phyloP scores from a whole-genome alignment of 2,888 invertebrate genomes.

The Melanostoma mellinum region DNA sequence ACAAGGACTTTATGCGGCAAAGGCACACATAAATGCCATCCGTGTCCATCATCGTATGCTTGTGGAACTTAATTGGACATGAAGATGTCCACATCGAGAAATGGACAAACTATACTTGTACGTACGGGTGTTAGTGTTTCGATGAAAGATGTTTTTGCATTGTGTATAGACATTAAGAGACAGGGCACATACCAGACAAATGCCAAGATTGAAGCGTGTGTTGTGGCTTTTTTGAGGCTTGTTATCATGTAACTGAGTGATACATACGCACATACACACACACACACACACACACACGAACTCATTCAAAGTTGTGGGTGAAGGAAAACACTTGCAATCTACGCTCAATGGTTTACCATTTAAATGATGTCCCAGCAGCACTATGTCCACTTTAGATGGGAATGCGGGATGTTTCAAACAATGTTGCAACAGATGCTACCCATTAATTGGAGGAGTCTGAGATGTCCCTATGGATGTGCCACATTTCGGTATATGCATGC shows the following conservation, averaged over 20 bases:
- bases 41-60: conserved; percentile 67
- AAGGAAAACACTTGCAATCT: conserved; percentile 44
- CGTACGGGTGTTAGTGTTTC: conserved; percentile 34
- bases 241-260: conserved; percentile 41
- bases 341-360: conserved; percentile 61
- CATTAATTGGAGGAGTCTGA: conserved; percentile 32
- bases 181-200: conserved; percentile 3
- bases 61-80: conserved; percentile 69
- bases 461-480: too few species aligned
- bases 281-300: background rate
- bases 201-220: conserved; percentile 63
- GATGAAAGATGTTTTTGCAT: conserved; percentile 50
- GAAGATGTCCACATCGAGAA: conserved; percentile 60
- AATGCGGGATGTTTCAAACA: conserved; percentile 39
- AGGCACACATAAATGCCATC: conserved; percentile 64
- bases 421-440: conserved; percentile 66
- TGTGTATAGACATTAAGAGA: background rate
- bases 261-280: background rate
- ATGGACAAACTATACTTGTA: background rate
- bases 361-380: conserved; percentile 32
- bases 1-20: conserved; percentile 51
- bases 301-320: background rate
- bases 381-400: background rate
- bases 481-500: too few species aligned
- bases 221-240: conserved; percentile 71